A percentile compares a stretch with the other conserved stretches of the same genome.
Evolutionary conservation across 2,888 invertebrate genomes (phyloP).

Genomic region (Sesamia inferens): DNA sequence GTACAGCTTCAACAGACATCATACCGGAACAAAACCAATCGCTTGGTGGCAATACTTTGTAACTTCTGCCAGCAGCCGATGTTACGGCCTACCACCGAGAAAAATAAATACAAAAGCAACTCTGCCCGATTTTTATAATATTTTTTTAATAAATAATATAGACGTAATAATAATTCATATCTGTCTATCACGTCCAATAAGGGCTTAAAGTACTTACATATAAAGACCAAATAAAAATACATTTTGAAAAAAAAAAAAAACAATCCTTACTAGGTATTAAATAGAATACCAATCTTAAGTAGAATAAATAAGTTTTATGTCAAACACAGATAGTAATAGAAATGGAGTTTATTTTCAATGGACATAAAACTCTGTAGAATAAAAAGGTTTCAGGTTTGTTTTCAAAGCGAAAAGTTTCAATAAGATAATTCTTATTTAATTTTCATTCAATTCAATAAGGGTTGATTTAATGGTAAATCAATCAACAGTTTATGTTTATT

Average conservation of each 20-base stretch:
- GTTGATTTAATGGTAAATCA: no score
- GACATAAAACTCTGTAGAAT: neutral
- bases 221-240: neutral
- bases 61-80: no score
- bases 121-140: no score
- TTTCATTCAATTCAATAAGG: slow-evolving; percentile 9
- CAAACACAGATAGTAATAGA: slow-evolving; percentile 2
- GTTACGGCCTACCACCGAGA: no score
- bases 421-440: slow-evolving; percentile 5
- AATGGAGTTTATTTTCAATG: neutral
- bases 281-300: neutral
- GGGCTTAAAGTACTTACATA: no score
- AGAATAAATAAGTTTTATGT: neutral
- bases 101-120: no score
- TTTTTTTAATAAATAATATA: no score
- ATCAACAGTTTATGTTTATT: no score
- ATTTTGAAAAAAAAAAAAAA: no score
- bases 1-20: no score
- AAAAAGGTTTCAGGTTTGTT: neutral
- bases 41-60: no score
- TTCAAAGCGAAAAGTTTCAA: slow-evolving; percentile 13
- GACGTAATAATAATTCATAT: neutral
- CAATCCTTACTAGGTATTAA: neutral
- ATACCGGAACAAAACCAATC: no score
- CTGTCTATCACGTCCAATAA: neutral